Evolutionary conservation across 2,113 vertebrate genomes (phyloP).

Genomic region (Perognathus longimembris): DNA sequence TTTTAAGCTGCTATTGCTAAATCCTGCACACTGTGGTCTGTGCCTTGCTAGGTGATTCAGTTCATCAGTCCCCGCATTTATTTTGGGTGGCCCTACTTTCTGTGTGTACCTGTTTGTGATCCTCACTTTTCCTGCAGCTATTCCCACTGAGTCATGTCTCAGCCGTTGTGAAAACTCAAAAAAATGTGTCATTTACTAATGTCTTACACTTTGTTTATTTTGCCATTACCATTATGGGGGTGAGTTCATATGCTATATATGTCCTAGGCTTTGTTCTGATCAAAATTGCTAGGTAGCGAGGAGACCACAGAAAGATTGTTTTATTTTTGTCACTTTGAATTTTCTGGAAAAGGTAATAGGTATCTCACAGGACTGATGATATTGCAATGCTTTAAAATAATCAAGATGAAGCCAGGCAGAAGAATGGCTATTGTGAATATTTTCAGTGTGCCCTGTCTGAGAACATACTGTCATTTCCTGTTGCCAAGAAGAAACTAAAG

Average conservation of each 20-base stretch:
- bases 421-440: not conserved
- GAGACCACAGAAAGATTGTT: not conserved
- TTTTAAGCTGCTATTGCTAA: constrained; percentile 17
- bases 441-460: not conserved
- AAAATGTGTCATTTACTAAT: not conserved
- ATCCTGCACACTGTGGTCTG: not conserved
- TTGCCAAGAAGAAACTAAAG: not conserved
- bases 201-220: not conserved
- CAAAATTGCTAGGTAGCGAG: not conserved
- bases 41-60: not conserved
- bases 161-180: not conserved
- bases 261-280: not conserved
- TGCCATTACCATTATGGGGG: not conserved
- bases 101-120: accelerated
- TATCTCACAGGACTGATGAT: not conserved
- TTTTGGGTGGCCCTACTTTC: not conserved
- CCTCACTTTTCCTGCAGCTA: not conserved
- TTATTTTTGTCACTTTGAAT: not conserved
- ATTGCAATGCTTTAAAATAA: not conserved
- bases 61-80: not conserved
- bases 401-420: not conserved
- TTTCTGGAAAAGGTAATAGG: not conserved
- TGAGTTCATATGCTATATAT: not conserved
- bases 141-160: not conserved
- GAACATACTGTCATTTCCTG: not conserved